Conservation (phyloP, 2,888 invertebrate species). For the Microplitis deprimator region DNA sequence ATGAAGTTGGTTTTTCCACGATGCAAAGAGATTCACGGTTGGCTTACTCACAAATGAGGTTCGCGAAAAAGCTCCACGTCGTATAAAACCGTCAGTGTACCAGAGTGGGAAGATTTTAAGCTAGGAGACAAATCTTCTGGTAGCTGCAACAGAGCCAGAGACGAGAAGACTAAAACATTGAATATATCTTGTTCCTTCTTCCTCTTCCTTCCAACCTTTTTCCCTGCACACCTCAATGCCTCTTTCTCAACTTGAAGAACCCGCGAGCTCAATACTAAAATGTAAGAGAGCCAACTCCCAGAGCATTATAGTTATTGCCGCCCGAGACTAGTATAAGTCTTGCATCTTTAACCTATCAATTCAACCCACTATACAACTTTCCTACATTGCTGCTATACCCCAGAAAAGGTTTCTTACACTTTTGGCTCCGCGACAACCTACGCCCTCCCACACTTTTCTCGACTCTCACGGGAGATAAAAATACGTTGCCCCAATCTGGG, state of each 20-base stretch:
- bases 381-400: neutral
- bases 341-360: constrained; percentile 40
- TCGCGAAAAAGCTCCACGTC: constrained; percentile 23
- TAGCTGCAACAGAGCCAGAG: neutral
- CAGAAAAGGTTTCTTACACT: neutral
- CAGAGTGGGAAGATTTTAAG: constrained; percentile 8
- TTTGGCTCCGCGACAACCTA: constrained; percentile 23
- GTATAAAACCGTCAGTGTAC: neutral
- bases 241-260: neutral
- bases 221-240: constrained; percentile 2
- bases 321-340: constrained; percentile 29
- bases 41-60: constrained; percentile 39
- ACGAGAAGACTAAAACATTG: constrained; percentile 4
- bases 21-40: constrained; percentile 25
- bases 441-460: neutral
- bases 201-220: neutral
- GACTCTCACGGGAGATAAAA: neutral
- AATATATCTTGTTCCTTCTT: neutral
- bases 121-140: constrained; percentile 31
- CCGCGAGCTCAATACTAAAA: neutral
- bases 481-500: neutral
- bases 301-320: constrained; percentile 35
- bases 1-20: neutral
- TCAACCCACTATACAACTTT: constrained; percentile 15
- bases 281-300: constrained; percentile 9